Evolutionary conservation across 35 echinoderm and acorn worm genomes (phyloP), one percentile per base, ranked within the genome.

Genomic region (Holothuria glaberrima): DNA sequence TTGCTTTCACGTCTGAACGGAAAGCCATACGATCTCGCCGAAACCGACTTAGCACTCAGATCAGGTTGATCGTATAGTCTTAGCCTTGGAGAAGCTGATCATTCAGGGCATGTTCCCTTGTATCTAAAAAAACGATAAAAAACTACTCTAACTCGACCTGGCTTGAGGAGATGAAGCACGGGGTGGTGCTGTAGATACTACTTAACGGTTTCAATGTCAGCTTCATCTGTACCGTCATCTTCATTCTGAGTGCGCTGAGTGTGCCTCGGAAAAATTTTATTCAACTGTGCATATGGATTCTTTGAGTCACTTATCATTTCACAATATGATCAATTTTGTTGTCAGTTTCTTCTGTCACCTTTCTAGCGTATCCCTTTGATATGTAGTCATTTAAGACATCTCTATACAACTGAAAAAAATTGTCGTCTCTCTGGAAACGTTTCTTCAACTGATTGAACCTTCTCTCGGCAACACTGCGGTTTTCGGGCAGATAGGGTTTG

Each of bases 111-210:
- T 30, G 71, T 28, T 12, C 93, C 93, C 38, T 92, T 69, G 44
- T 90, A 77, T 58, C 16, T 83, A 1, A 70, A 25, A 63, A 82
- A 66, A 83, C 89, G 92, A 46, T 94, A 70, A 29, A 94, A 94
- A 12, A 91, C 93, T 19, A 94, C 86, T 34, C 90, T 63, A 17
- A 95, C 46, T 58, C 88, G 88, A 4, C 71, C 75, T 18, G 90
- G 89, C 72, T 95, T 95, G 35, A 41, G 38, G 0, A 90, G 93
- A 65, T 95, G 89, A 30, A 78, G 71, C 6, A 95, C 93, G 6
- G 60, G 58, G 45, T 94, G 90, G 27, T 91, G 93, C 59, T 90
- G 93, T 32, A 95, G 57, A 72, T 92, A 95, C 93, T 71, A 94
- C 18, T 60, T 72, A 26, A 48, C 9, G 1, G 21, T 52, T 21